These are phyloP conservation scores for Ceratina calcarata DNA, from an alignment of 1,140 invertebrate species.

Conservation along the genomic window DNA sequence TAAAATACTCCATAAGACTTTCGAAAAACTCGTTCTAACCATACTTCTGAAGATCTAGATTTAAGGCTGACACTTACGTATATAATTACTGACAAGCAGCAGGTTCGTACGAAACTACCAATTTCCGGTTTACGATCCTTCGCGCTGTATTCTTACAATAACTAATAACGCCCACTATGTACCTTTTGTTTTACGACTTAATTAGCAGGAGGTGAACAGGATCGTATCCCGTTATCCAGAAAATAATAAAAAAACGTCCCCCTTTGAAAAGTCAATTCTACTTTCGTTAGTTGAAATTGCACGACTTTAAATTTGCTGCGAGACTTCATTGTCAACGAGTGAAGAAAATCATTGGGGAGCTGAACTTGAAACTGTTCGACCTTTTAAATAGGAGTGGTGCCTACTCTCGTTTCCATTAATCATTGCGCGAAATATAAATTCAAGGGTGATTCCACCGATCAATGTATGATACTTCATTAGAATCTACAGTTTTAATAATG, in stretches of 20 bases:
- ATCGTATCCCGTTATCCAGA: background rate
- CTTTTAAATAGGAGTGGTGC: constrained; percentile 18
- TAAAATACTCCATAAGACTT: too few species aligned
- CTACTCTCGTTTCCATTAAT: constrained; percentile 13
- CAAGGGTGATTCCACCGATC: constrained; percentile 31
- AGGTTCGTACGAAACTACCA: background rate
- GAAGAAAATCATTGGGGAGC: background rate
- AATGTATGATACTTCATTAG: constrained; percentile 39
- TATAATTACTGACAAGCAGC: background rate
- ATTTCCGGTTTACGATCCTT: background rate
- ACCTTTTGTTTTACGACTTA: background rate
- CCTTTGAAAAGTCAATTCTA: background rate
- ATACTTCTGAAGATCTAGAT: background rate
- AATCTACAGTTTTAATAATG: constrained; percentile 48
- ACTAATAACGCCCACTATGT: background rate
- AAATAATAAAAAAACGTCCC: background rate
- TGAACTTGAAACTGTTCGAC: constrained; percentile 11
- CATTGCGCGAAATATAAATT: constrained; percentile 16
- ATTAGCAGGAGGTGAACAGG: background rate
- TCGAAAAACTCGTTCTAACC: too few species aligned
- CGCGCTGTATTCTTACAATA: background rate
- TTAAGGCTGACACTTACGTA: background rate
- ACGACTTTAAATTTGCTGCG: background rate
- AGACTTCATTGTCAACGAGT: constrained; percentile 5
- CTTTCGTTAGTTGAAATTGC: constrained; percentile 12